A percentile compares a stretch with the other conserved stretches of the same genome.
These are phyloP conservation scores for Chironomus striatipennis DNA, from an alignment of 1,140 invertebrate species.

Conservation along the genomic window DNA sequence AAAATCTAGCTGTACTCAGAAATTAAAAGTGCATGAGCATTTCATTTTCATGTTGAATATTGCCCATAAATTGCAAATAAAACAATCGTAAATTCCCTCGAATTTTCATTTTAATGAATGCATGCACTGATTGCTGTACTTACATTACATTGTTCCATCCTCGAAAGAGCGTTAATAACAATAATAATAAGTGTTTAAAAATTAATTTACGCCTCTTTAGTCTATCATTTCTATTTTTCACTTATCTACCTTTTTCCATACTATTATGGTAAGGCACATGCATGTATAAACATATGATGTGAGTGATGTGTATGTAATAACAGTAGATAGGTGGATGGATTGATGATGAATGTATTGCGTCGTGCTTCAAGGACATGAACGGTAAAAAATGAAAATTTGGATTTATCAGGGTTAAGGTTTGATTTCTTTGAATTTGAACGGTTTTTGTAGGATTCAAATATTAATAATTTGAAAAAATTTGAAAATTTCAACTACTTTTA, in stretches of 20 bases:
- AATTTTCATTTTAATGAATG: not conserved
- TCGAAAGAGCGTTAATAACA: not conserved
- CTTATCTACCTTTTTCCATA: not conserved
- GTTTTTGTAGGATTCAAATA: no score
- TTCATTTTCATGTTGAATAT: conserved; percentile 8
- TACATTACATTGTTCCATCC: conserved; percentile 13
- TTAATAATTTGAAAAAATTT: no score
- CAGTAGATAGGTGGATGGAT: no score
- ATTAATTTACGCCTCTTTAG: not conserved
- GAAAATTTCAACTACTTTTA: no score
- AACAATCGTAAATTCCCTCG: conserved; percentile 6
- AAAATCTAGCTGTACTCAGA: not conserved
- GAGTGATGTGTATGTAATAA: no score
- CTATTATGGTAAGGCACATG: not conserved
- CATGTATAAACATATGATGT: not conserved
- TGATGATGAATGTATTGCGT: no score
- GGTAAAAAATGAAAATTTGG: no score
- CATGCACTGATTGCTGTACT: not conserved
- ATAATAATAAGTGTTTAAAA: conserved; percentile 10
- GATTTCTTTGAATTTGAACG: no score
- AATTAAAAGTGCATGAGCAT: not conserved
- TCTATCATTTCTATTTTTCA: not conserved
- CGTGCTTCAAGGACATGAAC: no score
- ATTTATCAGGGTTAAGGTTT: no score
- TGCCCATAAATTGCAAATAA: conserved; percentile 7